These are phyloP conservation scores for Potamarius usumacintae DNA, from an alignment of 2,113 vertebrate species.

Conservation along the genomic window DNA sequence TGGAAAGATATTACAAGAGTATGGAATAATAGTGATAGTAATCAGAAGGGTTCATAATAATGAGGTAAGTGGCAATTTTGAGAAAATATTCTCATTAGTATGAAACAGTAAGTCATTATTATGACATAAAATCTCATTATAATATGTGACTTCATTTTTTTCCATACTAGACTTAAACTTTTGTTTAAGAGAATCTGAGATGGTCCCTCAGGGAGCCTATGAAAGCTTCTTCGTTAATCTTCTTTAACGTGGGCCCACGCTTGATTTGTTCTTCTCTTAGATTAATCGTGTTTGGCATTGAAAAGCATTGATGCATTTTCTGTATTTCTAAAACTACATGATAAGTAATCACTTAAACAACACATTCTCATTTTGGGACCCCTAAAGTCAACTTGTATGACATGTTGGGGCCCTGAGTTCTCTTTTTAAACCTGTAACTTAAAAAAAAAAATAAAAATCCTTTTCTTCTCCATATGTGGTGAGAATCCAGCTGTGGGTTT, in stretches of 20 bases:
- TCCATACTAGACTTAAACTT: too few species aligned
- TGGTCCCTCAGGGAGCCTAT: not conserved
- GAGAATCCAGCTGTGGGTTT: slow-evolving; percentile 38
- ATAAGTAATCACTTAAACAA: not conserved
- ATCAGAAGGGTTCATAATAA: too few species aligned
- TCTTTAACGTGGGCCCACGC: not conserved
- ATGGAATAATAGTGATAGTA: not conserved
- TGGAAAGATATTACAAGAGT: not conserved
- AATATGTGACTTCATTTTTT: too few species aligned
- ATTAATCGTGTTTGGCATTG: not conserved
- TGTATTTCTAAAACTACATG: not conserved
- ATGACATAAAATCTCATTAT: too few species aligned
- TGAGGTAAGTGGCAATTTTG: too few species aligned
- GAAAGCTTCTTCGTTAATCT: not conserved
- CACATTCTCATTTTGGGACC: not conserved
- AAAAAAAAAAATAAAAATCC: not conserved
- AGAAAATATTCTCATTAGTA: too few species aligned
- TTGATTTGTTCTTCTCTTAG: not conserved
- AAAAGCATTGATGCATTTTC: not conserved
- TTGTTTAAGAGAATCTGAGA: not conserved
- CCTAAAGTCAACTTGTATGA: not conserved
- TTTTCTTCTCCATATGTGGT: slow-evolving; percentile 43
- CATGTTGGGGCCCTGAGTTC: not conserved
- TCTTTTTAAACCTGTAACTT: not conserved
- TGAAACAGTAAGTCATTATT: too few species aligned